A percentile compares a stretch with the other conserved stretches of the same genome.
phyloP scores from a whole-genome alignment of 2,888 invertebrate species.

The Oegoconia quadripuncta region DNA sequence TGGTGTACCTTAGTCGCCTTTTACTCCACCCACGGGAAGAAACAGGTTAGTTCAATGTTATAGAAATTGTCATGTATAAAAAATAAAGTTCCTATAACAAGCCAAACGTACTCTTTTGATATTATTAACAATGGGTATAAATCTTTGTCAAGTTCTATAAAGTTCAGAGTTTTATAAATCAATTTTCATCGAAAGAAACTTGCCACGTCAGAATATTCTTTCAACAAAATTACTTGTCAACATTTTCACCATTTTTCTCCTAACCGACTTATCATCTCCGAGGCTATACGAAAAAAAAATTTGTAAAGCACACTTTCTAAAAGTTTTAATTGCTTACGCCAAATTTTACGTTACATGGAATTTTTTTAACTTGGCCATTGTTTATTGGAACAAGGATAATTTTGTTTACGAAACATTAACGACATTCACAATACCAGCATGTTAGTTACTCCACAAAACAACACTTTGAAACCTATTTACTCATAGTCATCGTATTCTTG shows the following conservation, averaged over 20 bases:
- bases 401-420: too few species aligned
- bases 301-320: constrained; percentile 26
- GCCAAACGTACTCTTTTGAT: too few species aligned
- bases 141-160: constrained; percentile 13
- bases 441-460: too few species aligned
- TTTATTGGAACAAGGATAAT: too few species aligned
- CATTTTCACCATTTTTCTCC: constrained; percentile 11
- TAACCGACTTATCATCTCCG: constrained; percentile 22
- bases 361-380: constrained; percentile 18
- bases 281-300: constrained; percentile 24
- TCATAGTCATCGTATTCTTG: background rate
- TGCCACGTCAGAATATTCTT: constrained; percentile 23
- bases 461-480: background rate
- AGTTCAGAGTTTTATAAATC: constrained; percentile 9
- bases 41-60: too few species aligned
- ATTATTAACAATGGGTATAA: constrained; percentile 11
- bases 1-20: too few species aligned
- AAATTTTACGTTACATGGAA: constrained; percentile 25
- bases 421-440: too few species aligned
- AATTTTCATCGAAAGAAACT: constrained; percentile 17
- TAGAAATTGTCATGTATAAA: too few species aligned
- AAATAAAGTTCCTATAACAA: too few species aligned
- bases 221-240: constrained; percentile 18
- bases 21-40: too few species aligned
- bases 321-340: constrained; percentile 37